Evolutionary conservation across 2,113 vertebrate species (phyloP).

Genomic region (Leiothrix lutea): DNA sequence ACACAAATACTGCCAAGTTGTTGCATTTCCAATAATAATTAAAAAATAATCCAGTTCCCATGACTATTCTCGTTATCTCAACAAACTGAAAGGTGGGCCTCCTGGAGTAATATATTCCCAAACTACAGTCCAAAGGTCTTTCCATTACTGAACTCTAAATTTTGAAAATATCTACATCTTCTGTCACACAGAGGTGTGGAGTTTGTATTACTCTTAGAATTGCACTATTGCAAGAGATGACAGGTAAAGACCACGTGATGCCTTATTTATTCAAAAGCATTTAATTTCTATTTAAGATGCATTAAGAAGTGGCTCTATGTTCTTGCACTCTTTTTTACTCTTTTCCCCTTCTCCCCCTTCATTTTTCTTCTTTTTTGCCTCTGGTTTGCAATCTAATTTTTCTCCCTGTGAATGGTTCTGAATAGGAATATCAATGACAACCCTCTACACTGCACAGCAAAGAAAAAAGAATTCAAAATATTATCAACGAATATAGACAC

Average conservation of each 20-base stretch:
- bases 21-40: not conserved
- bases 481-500: not conserved
- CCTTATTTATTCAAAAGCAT: not conserved
- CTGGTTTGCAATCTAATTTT: not conserved
- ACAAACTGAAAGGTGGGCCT: not conserved
- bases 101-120: not conserved
- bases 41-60: not conserved
- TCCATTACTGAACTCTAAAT: not conserved
- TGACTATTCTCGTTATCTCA: not conserved
- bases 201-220: not conserved
- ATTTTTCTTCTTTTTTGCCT: not conserved
- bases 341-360: not conserved
- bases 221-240: not conserved
- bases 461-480: not conserved
- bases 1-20: not conserved
- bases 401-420: not conserved
- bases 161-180: not conserved
- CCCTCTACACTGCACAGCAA: not conserved
- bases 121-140: not conserved
- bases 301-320: not conserved
- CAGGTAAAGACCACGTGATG: not conserved
- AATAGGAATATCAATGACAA: not conserved
- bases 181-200: fast-evolving
- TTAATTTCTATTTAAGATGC: not conserved
- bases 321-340: not conserved